phyloP scores from a whole-genome alignment of 2,888 invertebrate genomes.

The Ophraella communa region DNA sequence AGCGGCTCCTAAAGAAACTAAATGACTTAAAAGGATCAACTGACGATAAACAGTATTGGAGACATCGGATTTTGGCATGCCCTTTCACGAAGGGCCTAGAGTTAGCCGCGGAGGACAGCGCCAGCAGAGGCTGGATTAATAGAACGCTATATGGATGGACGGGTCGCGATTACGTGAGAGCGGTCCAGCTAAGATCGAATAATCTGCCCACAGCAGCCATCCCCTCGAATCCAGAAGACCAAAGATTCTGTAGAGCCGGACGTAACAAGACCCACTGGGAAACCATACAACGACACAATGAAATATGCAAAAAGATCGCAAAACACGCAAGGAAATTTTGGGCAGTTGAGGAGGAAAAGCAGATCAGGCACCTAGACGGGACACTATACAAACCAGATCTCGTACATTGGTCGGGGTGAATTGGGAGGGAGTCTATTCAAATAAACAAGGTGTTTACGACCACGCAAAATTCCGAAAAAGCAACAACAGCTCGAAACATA shows the following conservation, averaged over 20 bases:
- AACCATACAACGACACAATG: constrained; percentile 27
- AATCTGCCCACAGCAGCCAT: constrained; percentile 25
- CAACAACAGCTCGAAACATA: no score
- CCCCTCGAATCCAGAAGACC: constrained; percentile 14
- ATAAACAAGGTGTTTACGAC: not conserved
- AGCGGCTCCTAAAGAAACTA: no score
- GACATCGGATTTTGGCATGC: no score
- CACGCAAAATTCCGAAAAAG: no score
- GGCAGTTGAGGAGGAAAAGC: constrained; percentile 38
- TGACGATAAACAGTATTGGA: no score
- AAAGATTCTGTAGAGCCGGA: no score
- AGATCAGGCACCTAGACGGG: constrained; percentile 35
- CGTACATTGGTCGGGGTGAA: not conserved
- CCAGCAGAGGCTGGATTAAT: no score
- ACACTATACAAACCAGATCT: constrained; percentile 36
- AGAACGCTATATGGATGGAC: constrained; percentile 14
- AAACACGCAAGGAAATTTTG: constrained; percentile 3
- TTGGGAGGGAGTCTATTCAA: constrained; percentile 11
- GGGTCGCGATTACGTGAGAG: constrained; percentile 30
- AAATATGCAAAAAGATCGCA: constrained; percentile 15
- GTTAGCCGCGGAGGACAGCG: no score
- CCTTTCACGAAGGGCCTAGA: no score
- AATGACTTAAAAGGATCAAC: no score
- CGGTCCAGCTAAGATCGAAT: constrained; percentile 28
- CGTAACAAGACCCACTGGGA: not conserved